Evolutionary conservation across 2,888 invertebrate genomes (phyloP), one percentile per base, ranked within the genome.

Genomic region (Heliconius sara): DNA sequence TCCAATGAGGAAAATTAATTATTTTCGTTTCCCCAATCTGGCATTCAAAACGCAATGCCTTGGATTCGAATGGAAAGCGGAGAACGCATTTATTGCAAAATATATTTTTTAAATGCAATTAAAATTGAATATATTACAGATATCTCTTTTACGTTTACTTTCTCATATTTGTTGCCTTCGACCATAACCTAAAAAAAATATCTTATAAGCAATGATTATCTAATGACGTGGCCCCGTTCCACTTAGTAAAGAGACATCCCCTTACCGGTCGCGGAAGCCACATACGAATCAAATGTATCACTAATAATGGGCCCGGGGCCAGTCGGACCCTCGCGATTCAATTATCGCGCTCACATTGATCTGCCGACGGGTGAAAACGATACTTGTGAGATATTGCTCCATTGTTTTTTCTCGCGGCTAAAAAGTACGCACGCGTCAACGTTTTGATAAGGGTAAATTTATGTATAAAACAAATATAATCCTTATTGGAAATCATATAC

Each of bases 361-460:
- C 93, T 89, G 91, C 88, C 90, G 89, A 87, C 87, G 90, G 92
- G 92, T 95, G 95, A 92, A 95, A 95, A 89, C 89, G 95, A 95
- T 95, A 95, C 95, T 94, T 94, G 95, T 95, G 95, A 94, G 95
- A 95, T 93, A 95, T 94, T 92, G 91, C 90, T 91, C 90, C 92
- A 94, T 95, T 95, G 95, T 95, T 95, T 95, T 95, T 95, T 95
- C 95, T 95, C 95, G 94, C 90, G 92, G 91, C 89, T 92, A 93
- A 95, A 95, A 94, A 94, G 91, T 88, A 83, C 88, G 85, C 92
- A 91, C 93, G 91, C 90, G 91, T 86, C 88, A 81, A 79, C 84
- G 87, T 91, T 91, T 91, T 91, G 85, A 90, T 84, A 85, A 80
- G 84, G 83, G 84, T 83, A 82, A 80, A 81, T 82, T 80, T 84